Percentiles rank a stretch among this genome's conserved stretches.
These are phyloP conservation scores for Phrynocephalus guinanensis DNA, from an alignment of 2,797 vertebrate genomes.

Conservation along the genomic window DNA sequence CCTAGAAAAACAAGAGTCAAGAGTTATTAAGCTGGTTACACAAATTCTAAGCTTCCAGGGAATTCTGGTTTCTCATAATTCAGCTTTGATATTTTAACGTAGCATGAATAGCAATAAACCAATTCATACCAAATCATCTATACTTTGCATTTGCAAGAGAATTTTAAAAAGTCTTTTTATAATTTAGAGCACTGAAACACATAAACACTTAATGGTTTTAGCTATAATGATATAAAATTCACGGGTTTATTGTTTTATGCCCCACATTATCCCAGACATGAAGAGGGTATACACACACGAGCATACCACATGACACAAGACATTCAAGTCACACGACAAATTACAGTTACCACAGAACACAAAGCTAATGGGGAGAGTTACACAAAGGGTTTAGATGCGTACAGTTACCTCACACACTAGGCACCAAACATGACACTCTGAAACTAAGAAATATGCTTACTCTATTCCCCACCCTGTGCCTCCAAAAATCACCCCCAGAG, in stretches of 20 bases:
- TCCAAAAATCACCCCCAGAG: constrained; percentile 99
- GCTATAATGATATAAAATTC: constrained; percentile 58
- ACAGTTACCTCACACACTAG: constrained; percentile 88
- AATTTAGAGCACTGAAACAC: constrained; percentile 68
- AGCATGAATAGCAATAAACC: constrained; percentile 44
- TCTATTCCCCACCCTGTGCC: constrained; percentile 99
- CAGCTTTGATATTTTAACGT: background rate
- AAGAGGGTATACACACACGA: constrained; percentile 92
- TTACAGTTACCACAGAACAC: constrained; percentile 86
- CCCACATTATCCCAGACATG: constrained; percentile 97
- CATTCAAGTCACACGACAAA: constrained; percentile 88
- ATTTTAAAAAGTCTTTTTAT: constrained; percentile 35
- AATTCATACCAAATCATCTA: constrained; percentile 34
- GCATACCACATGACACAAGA: constrained; percentile 89
- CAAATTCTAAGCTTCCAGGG: constrained; percentile 4
- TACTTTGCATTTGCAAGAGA: constrained; percentile 23
- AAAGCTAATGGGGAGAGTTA: constrained; percentile 85
- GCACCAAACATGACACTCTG: constrained; percentile 84
- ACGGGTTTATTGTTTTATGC: constrained; percentile 79
- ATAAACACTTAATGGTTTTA: constrained; percentile 56
- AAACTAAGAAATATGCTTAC: constrained; percentile 95
- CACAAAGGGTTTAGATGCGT: constrained; percentile 84
- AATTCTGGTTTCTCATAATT: constrained; percentile 31
- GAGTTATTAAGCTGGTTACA: constrained; percentile 26
- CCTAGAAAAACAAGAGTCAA: constrained; percentile 4